These are phyloP conservation scores for Cyrtonyx montezumae DNA, from an alignment of 2,113 vertebrate genomes.

Conservation along the genomic window DNA sequence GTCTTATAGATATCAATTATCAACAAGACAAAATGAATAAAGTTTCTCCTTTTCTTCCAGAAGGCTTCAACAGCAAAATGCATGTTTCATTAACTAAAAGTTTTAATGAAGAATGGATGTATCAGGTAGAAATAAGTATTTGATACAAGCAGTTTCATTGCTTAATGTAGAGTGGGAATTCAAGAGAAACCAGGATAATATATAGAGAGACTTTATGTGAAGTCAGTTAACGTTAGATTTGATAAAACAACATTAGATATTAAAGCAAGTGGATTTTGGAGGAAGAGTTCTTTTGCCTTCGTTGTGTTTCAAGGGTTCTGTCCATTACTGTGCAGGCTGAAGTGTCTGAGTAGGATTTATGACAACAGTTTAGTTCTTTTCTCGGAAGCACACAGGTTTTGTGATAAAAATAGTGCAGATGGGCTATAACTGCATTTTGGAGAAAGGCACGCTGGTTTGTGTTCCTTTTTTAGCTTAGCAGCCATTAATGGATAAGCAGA, in stretches of 20 bases:
- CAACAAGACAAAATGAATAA: neutral
- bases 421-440: neutral
- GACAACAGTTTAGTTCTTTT: slow-evolving; percentile 46
- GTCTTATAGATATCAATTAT: neutral
- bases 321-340: neutral
- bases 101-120: slow-evolving; percentile 2
- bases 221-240: neutral
- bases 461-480: slow-evolving; percentile 46
- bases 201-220: neutral
- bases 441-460: neutral
- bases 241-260: neutral
- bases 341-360: slow-evolving; percentile 21
- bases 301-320: neutral
- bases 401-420: slow-evolving; percentile 15
- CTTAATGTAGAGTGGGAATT: neutral
- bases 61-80: neutral
- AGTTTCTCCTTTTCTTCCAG: neutral
- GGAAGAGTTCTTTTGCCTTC: neutral
- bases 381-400: slow-evolving; percentile 40
- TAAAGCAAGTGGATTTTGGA: neutral
- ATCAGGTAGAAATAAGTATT: neutral
- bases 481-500: neutral
- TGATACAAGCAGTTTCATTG: neutral
- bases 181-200: neutral
- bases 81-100: neutral